Evolutionary conservation across 2,888 invertebrate species (phyloP), one percentile per base, ranked within the genome.

Genomic region (Coleophora flavipennella): DNA sequence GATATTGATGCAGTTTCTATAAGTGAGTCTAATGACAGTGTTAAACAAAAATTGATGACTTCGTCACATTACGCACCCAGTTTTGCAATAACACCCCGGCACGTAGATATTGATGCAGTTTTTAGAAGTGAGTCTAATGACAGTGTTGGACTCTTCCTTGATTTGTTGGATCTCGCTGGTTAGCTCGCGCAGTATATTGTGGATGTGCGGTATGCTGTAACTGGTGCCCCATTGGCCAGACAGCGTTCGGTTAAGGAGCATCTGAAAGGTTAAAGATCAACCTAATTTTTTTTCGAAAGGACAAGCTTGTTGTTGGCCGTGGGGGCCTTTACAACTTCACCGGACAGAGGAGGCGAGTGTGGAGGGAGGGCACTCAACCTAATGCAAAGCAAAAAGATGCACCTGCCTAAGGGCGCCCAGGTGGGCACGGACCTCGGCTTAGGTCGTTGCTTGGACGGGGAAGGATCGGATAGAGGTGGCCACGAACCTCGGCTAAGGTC

Each of bases 81-180:
- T 11, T 9, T 41, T 55, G 40, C 76, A 75, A 28, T 48, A 75
- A 25, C 76, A 76, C 0, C 76, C 76, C 0, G 70, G 56, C 1
- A 63, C 13, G 1, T 47, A 49, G 0, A 62, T 10, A 0, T 52
- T 50, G 1, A 68, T 11, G 9, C 75, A 76, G n/a, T 58, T 49
- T 1, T 41, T 53, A 0, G 69, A 51, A 1, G 44, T 45, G 1
- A 76, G 35, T 0, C 40, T 50, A 1, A 75, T 50, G 0, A 49
- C 41, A 0, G 28, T n/a, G 0, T 27, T 10, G 0, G 10, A 13
- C 0, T 12, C 33, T 0, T n/a, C 33, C 0, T 33, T 37, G 0
- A 35, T 9, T 0, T 38, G 25, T n/a, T 45, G 38, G 8, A 56
- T 37, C 1, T 57, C 57, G 0, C 42, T 45, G 1, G 48, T 39